Base-by-base conservation (phyloP, 2,113 vertebrate genomes). In the Poeciliopsis occidentalis region DNA sequence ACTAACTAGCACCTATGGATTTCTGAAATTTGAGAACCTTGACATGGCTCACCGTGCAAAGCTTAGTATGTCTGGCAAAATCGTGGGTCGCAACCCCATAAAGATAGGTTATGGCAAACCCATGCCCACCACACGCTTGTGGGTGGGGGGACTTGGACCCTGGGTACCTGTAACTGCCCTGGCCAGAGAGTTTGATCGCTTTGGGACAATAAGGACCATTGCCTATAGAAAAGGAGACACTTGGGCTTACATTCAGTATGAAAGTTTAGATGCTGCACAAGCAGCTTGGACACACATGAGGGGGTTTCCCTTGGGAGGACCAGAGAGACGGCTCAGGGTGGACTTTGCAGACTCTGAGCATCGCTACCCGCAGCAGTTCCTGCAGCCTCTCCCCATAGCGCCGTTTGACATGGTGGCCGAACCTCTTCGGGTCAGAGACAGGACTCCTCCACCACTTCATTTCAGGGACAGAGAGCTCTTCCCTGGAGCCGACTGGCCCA, bases 41-140 rank as follows among this genome's bases (percentile, higher is more conserved):
- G 98, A 99, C 90, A 98, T 99, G 98, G 98, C 98, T 1, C 98
- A 99, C 78, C 92, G 98, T 30, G 98, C 98, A 79, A 99, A 99
- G 85, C 30, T 98, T 11, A 96, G 96, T n/a, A 99, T 99, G 98
- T 95, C 97, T 0, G 98, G 97, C 32, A 99, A 99, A 90, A 93
- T 97, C 75, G 95, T 99, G 10, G 95, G 98, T 44, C 94, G 96
- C 32, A 98, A 96, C 85, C 95, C 95, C 10, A 96, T 99, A 54
- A 99, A 99, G 86, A 99, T 99, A 0, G 98, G 98, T 31, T 99
- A 99, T 3, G 98, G 98, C 3, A 99, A 99, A 90, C 96, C 97
- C 22, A 99, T 97, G 0, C 98, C 97, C 0, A 98, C 97, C 0
- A 99, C 97, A 54, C 93, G 98, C 76, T 94, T 99, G 12, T 99